phyloP scores from a whole-genome alignment of 1,140 invertebrate genomes.

The Fopius arisanus region DNA sequence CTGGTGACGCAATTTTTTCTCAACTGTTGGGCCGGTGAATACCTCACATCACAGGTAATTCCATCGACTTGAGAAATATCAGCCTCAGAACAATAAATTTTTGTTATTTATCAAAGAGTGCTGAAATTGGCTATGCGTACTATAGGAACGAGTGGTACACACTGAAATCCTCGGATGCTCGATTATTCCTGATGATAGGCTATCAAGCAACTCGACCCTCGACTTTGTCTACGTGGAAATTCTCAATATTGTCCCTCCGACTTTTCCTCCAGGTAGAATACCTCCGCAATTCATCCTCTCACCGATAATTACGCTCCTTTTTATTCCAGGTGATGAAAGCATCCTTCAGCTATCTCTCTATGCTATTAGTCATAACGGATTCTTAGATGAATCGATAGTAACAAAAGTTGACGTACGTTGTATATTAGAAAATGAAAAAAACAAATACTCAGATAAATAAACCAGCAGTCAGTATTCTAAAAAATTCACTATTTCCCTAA shows the following conservation, averaged over 20 bases:
- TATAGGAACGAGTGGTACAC: slow-evolving; percentile 49
- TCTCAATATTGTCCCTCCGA: slow-evolving; percentile 39
- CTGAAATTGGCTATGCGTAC: slow-evolving; percentile 39
- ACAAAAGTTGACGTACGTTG: too few species aligned
- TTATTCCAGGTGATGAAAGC: background rate
- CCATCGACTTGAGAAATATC: too few species aligned
- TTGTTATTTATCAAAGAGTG: slow-evolving; percentile 39
- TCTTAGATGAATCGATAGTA: too few species aligned
- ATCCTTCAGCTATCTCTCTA: background rate
- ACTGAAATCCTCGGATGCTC: slow-evolving; percentile 32
- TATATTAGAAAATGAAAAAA: too few species aligned
- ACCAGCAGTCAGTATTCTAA: too few species aligned
- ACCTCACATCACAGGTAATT: background rate
- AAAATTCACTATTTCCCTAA: too few species aligned
- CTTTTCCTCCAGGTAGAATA: slow-evolving; percentile 39
- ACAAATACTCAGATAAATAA: too few species aligned
- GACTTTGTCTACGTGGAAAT: slow-evolving; percentile 48
- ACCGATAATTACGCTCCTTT: background rate
- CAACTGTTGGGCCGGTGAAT: background rate
- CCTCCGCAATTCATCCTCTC: background rate
- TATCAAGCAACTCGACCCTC: slow-evolving; percentile 42
- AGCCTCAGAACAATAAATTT: background rate
- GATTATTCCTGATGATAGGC: slow-evolving; percentile 43
- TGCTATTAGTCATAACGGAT: background rate
- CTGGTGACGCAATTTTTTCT: background rate